These are phyloP conservation scores for Platygyra sinensis DNA, from an alignment of 64 coral and sea anemone species.

Conservation along the genomic window DNA sequence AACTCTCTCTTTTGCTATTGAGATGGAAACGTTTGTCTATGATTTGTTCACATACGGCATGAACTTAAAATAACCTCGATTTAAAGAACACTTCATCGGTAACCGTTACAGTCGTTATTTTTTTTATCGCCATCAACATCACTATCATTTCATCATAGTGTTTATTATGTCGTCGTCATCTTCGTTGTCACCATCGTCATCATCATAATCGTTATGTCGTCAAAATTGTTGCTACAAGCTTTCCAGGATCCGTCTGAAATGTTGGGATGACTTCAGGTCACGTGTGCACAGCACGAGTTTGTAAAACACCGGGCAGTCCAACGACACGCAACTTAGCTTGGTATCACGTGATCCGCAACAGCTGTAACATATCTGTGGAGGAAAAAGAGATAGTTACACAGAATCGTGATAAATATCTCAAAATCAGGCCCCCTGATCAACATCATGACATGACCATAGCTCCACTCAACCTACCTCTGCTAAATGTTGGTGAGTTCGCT, in stretches of 20 bases:
- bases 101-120: too few species aligned
- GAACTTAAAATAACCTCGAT: too few species aligned
- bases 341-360: slow-evolving; percentile 87
- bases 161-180: neutral
- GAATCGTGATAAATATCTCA: neutral
- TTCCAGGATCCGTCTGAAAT: slow-evolving; percentile 55
- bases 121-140: too few species aligned
- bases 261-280: slow-evolving; percentile 64
- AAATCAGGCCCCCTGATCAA: neutral
- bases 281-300: slow-evolving; percentile 81
- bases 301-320: slow-evolving; percentile 92
- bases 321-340: slow-evolving; percentile 70
- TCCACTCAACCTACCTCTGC: slow-evolving; percentile 63
- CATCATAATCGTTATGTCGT: neutral
- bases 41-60: too few species aligned
- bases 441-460: neutral
- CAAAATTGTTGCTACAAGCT: neutral
- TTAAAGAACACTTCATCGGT: too few species aligned
- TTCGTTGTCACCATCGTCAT: neutral
- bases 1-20: too few species aligned
- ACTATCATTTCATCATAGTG: neutral
- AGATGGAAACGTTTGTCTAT: too few species aligned
- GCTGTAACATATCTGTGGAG: slow-evolving; percentile 78
- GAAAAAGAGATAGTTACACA: neutral
- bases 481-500: slow-evolving; percentile 74